Percentiles rank a stretch among this genome's conserved stretches.
Conservation (phyloP, 2,888 invertebrate genomes). For the Metalampra italica region DNA sequence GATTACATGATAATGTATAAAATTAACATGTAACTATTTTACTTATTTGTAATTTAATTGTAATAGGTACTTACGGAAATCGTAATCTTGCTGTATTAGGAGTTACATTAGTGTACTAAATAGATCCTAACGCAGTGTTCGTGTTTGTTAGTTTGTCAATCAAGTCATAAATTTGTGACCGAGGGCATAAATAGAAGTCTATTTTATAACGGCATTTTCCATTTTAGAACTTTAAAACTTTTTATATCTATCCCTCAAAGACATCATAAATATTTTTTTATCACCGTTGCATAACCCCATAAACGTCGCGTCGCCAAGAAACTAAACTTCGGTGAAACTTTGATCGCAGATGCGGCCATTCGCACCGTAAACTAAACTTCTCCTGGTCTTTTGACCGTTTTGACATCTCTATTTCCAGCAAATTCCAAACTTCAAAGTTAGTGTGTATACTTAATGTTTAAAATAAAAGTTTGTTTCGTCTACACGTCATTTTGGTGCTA, state of each 20-base stretch:
- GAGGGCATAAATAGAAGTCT: neutral
- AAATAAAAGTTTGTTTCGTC: conserved; percentile 20
- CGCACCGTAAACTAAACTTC: conserved; percentile 46
- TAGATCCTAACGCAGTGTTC: too few relatives aligned
- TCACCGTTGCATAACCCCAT: conserved; percentile 21
- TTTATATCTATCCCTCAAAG: conserved; percentile 6
- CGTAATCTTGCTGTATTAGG: neutral
- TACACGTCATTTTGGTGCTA: conserved; percentile 8
- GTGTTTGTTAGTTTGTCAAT: too few relatives aligned
- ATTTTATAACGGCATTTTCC: neutral
- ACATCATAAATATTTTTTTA: conserved; percentile 18
- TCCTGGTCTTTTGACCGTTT: conserved; percentile 45
- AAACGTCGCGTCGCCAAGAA: conserved; percentile 4
- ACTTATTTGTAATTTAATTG: neutral
- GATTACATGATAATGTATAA: too few relatives aligned
- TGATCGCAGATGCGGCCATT: conserved; percentile 38
- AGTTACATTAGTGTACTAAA: too few relatives aligned
- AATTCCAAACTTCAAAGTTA: conserved; percentile 36
- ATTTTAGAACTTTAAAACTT: neutral
- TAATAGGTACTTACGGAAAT: neutral
- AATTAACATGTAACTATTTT: too few relatives aligned
- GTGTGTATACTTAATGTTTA: conserved; percentile 31
- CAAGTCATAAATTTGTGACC: too few relatives aligned
- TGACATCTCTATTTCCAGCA: conserved; percentile 52
- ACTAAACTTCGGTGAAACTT: conserved; percentile 28